phyloP scores from a whole-genome alignment of 2,113 vertebrate genomes.

The Pteronura brasiliensis region DNA sequence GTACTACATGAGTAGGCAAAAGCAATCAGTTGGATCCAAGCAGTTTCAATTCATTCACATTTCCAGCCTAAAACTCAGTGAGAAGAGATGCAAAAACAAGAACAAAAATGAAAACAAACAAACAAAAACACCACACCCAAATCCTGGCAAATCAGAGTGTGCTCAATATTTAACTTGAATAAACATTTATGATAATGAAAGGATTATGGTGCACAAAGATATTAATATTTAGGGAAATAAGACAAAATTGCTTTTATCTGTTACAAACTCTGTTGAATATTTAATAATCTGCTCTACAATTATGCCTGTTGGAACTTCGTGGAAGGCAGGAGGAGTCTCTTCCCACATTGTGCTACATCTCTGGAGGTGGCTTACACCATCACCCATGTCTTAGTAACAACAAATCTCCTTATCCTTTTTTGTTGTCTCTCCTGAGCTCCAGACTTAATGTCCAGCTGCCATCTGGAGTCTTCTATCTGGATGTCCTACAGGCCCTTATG shows the following conservation, averaged over 20 bases:
- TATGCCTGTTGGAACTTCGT: not conserved
- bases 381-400: not conserved
- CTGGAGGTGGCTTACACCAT: not conserved
- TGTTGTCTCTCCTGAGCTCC: not conserved
- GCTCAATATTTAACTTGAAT: slow-evolving; percentile 24
- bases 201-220: not conserved
- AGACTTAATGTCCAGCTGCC: not conserved
- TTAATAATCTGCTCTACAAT: slow-evolving; percentile 1
- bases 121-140: not conserved
- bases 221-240: not conserved
- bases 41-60: not conserved
- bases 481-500: not conserved
- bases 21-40: not conserved
- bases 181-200: slow-evolving; percentile 23
- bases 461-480: not conserved
- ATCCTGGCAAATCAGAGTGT: not conserved
- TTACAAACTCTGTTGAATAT: not conserved
- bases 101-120: too few species aligned
- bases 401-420: not conserved
- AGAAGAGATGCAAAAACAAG: not conserved
- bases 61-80: not conserved
- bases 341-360: not conserved
- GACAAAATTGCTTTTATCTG: slow-evolving; percentile 23
- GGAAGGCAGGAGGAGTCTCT: not conserved
- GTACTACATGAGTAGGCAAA: not conserved